Evolutionary conservation across 2,888 invertebrate species (phyloP), one percentile per base, ranked within the genome.

Genomic region (Rhaphigaster nebulosa): DNA sequence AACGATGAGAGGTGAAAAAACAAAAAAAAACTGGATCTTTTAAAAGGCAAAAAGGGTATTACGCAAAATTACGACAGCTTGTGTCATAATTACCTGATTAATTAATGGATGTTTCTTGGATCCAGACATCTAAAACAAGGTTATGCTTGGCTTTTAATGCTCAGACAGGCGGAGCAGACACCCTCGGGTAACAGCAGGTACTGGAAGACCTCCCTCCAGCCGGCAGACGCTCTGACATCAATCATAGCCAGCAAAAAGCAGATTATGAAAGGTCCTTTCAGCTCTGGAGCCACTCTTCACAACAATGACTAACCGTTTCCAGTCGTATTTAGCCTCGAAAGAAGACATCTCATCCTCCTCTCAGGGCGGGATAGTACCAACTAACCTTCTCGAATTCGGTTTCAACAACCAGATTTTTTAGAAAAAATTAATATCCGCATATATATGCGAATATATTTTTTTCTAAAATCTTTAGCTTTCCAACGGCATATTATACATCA

Each of bases 201-300:
- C 18, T 23, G 20, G 23, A 20, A 76, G 70, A 38, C 34, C 38
- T 8, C 34, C 70, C 29, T 52, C 29, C 29, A 29, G 70, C 34
- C 5, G 70, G 38, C 70, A 38, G 70, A 8, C 34, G 70, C 8
- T 23, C 70, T 38, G 34, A 76, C 70, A 76, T 76, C 70, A 76
- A 76, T 76, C 70, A 76, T 76, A 20, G 20, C 70, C 70, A 76
- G 70, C 70, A 76, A 76, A 76, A 76, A 76, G 70, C 70, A 76
- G 70, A 76, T 38, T 65, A 38, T 76, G 70, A 76, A 76, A 76
- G 70, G 20, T 23, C 70, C 38, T 76, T 76, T 76, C 70, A 76
- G 38, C 34, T 76, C 70, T 10, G 70, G 20, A 76, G 70, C 70
- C 70, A 38, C 70, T 76, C 70, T 76, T 76, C 70, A 76, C 70